Percentiles rank a stretch among this genome's conserved stretches.
These are phyloP conservation scores for Gnatocerus cornutus DNA, from an alignment of 2,888 invertebrate species.

Conservation along the genomic window DNA sequence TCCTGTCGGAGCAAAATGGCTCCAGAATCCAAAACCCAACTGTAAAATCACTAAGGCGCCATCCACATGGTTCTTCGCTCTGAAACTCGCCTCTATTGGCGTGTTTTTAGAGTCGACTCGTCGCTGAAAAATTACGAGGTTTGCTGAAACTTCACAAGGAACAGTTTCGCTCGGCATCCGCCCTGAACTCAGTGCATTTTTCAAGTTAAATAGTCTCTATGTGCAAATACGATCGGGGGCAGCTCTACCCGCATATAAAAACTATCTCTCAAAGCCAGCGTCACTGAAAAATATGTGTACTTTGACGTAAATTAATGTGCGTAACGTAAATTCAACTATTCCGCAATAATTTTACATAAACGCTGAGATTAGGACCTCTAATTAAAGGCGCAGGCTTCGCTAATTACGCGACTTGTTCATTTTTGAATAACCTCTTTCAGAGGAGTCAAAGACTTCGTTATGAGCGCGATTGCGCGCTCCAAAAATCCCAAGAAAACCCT, in stretches of 20 bases:
- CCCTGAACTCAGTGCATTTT: constrained; percentile 67
- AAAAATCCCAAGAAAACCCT: constrained; percentile 43
- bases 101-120: constrained; percentile 68
- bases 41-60: constrained; percentile 70
- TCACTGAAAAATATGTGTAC: constrained; percentile 72
- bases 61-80: constrained; percentile 55
- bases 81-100: constrained; percentile 67
- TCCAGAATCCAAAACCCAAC: constrained; percentile 70
- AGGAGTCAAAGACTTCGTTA: constrained; percentile 44
- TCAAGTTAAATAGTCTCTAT: constrained; percentile 69
- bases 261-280: constrained; percentile 71
- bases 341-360: constrained; percentile 70
- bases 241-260: constrained; percentile 66
- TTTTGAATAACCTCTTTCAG: constrained; percentile 65
- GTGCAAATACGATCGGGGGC: constrained; percentile 61
- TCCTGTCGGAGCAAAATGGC: constrained; percentile 71
- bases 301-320: constrained; percentile 73
- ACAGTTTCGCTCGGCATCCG: constrained; percentile 65
- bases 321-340: constrained; percentile 72
- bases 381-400: constrained; percentile 62
- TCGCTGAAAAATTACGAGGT: constrained; percentile 70
- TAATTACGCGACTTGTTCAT: constrained; percentile 66
- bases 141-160: constrained; percentile 68
- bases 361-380: constrained; percentile 65
- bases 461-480: constrained; percentile 32